Conservation (phyloP, 1,140 invertebrate species). For the Triops cancriformis region DNA sequence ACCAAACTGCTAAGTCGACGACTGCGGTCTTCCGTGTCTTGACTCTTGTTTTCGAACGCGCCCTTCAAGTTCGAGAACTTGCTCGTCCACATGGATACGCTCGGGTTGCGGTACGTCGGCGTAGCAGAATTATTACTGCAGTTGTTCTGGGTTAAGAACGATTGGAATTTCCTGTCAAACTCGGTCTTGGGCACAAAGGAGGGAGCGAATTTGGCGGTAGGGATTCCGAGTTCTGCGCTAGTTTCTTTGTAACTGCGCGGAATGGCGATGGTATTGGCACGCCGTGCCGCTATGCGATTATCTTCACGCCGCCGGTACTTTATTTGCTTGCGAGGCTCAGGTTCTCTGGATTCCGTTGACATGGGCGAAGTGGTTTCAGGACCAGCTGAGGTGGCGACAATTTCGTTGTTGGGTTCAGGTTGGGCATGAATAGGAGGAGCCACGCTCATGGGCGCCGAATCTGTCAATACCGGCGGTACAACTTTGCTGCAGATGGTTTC, state of each 20-base stretch:
- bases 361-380: not conserved
- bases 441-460: too few species aligned
- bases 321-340: not conserved
- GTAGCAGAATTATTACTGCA: not conserved
- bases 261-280: not conserved
- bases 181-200: constrained; percentile 68
- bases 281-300: not conserved
- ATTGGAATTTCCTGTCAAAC: constrained; percentile 72
- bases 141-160: constrained; percentile 64
- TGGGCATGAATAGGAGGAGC: not conserved
- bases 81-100: constrained; percentile 51
- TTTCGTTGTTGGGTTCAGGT: not conserved
- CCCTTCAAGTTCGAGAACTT: constrained; percentile 76
- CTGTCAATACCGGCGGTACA: too few species aligned
- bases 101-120: constrained; percentile 1
- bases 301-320: not conserved
- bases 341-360: not conserved
- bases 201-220: not conserved
- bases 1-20: not conserved
- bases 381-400: not conserved
- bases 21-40: not conserved
- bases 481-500: too few species aligned
- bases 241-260: not conserved
- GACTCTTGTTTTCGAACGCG: constrained; percentile 52
- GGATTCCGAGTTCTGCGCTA: constrained; percentile 4